Percentiles rank a stretch among this genome's conserved stretches.
Evolutionary conservation across 2,888 invertebrate species (phyloP).

Genomic region (Polylopha cassiicola): DNA sequence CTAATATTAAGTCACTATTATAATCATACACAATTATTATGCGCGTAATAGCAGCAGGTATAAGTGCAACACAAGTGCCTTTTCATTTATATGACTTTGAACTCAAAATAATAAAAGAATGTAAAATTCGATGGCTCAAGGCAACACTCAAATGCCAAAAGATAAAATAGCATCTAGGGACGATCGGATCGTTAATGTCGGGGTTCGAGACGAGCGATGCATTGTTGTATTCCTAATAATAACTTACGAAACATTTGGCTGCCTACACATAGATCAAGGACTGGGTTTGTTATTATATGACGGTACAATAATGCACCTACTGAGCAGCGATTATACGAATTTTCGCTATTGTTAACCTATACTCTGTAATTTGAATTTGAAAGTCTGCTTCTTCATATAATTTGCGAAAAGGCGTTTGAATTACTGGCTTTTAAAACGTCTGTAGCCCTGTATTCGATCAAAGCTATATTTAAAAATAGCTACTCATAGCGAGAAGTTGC

Average conservation of each 20-base stretch:
- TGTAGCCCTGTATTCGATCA: too few relatives aligned
- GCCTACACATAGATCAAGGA: slow-evolving; percentile 69
- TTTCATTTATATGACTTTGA: slow-evolving; percentile 32
- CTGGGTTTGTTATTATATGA: slow-evolving; percentile 45
- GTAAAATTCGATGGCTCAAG: slow-evolving; percentile 31
- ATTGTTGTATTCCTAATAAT: slow-evolving; percentile 46
- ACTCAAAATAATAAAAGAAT: slow-evolving; percentile 29
- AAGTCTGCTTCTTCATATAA: too few relatives aligned
- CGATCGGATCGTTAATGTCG: slow-evolving; percentile 44
- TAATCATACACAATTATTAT: slow-evolving; percentile 12
- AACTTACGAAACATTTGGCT: slow-evolving; percentile 53
- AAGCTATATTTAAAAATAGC: too few relatives aligned
- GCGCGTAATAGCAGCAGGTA: slow-evolving; percentile 5
- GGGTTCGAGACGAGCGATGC: slow-evolving; percentile 42
- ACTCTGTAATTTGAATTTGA: background rate
- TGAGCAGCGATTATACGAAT: slow-evolving; percentile 45
- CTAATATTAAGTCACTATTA: slow-evolving; percentile 12
- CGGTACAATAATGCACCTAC: slow-evolving; percentile 39
- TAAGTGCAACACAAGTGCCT: slow-evolving; percentile 25
- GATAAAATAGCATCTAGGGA: slow-evolving; percentile 40
- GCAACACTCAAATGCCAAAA: slow-evolving; percentile 34
- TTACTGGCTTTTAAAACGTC: too few relatives aligned
- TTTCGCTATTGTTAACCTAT: slow-evolving; percentile 33
- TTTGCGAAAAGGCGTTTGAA: too few relatives aligned
- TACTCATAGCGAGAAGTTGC: too few relatives aligned